phyloP scores from a whole-genome alignment of 2,797 vertebrate genomes.

The Hirundo rustica region DNA sequence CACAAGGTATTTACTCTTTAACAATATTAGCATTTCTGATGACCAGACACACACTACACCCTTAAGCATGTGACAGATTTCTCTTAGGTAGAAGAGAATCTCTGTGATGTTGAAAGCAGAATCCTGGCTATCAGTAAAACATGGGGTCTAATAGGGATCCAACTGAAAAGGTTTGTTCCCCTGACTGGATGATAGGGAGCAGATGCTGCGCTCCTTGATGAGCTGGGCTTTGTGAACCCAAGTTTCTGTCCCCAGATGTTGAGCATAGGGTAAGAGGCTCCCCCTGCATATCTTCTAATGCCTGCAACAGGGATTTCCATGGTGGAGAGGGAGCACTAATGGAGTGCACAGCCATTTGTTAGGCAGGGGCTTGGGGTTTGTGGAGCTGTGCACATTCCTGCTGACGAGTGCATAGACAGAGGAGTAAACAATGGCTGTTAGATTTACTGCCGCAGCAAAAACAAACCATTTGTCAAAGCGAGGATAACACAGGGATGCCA shows the following conservation, averaged over 20 bases:
- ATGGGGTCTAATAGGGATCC: not conserved
- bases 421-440: conserved; percentile 30
- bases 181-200: accelerated
- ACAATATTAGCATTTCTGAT: not conserved
- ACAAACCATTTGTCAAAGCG: conserved; percentile 41
- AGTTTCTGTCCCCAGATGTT: not conserved
- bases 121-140: not conserved
- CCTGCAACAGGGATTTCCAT: not conserved
- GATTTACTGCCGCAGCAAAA: conserved; percentile 64
- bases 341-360: conserved; percentile 28
- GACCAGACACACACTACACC: not conserved
- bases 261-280: not conserved
- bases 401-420: conserved; percentile 13
- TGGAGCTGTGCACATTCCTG: not conserved
- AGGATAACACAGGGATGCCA: conserved; percentile 9
- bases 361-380: not conserved
- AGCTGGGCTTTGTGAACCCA: not conserved
- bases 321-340: not conserved
- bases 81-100: not conserved
- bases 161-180: not conserved
- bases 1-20: not conserved
- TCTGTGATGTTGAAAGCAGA: not conserved
- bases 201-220: not conserved
- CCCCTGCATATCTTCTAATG: not conserved
- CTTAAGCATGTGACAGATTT: not conserved